Base-by-base conservation (phyloP, 2,113 vertebrate species). In the Muntiacus muntjak region DNA sequence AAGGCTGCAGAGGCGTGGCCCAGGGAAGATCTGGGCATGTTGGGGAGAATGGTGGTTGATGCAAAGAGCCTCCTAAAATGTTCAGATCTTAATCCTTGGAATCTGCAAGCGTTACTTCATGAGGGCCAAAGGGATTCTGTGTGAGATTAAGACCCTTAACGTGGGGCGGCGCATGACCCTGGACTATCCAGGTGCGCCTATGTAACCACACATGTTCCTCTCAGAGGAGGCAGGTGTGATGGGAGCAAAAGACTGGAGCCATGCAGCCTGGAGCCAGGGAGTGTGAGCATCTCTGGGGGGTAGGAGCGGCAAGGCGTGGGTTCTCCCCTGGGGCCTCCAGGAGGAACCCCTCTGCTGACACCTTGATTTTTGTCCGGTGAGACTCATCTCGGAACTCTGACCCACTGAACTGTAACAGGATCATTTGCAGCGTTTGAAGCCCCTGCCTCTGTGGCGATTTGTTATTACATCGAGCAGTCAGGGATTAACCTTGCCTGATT, bases 241-340 rank as follows among this genome's bases (percentile, higher is more conserved):
- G 25, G n/a, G 23, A 26, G 21, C 52, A 26, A 3, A 36, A 40
- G 82, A 28, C 11, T 57, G 82, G n/a, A 84, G n/a, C 36, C 14
- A 40, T 11, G 21, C 14, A n/a, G 58, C 45, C 45, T 0, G 2
- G 14, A 88, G 33, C 14, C 8, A 4, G 26, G 86, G 86, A 36
- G 47, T 50, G 23, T 0, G 2, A 52, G 33, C 15, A 3, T 16
- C 9, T 28, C 33, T 0, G 1, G 33, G 3, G 23, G 2, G 28
- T 10, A 16, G 60, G 23, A 36, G 33, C 1, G 21, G 60, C 33
- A 11, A n/a, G 23, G 33, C 7, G 10, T 26, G 33, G 87, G 19
- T 25, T 71, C 47, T 54, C 45, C 21, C 45, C 21, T 7, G 58
- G 85, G 33, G 43, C 58, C 14, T 67, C 47, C 21, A 43, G 45